Base-by-base conservation (phyloP, 1,140 invertebrate genomes). In the Bathynomus jamesi region DNA sequence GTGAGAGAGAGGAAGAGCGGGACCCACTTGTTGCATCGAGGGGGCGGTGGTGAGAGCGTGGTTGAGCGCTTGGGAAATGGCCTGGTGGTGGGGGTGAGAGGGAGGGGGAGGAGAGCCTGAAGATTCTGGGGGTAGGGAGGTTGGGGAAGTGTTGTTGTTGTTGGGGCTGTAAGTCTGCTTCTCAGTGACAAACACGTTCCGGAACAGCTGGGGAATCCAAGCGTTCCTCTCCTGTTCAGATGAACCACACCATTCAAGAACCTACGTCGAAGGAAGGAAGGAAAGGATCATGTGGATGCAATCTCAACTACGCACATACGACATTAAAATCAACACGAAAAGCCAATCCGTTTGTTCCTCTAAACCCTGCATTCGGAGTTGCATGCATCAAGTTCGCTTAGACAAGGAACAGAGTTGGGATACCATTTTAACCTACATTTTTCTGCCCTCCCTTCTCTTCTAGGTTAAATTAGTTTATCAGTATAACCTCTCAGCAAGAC, bases 161-260 rank as follows among this genome's bases (percentile, higher is more conserved):
- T 76, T 76, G 61, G 75, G 71, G 75, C 75, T 76, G 75, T 76
- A 76, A 17, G 75, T 76, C 71, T 76, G 75, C 72, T 76, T 76
- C 66, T 76, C 75, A 21, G 75, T 65, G 60, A 72, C 46, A 70
- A 76, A 73, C 32, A 76, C 75, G 31, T 67, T 72, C 21, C 75
- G 71, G 31, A 76, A 72, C 27, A 60, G 66, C 65, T 76, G 75
- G 21, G 75, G 75, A 60, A 76, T 70, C 75, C 75, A 76, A 68
- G 75, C 67, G 53, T 75, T 70, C n/a, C 70, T 65, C 60, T 71
- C 66, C 67, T 53, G 67, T 24, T 69, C 70, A 27, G 73, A 64
- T 7, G 28, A 71, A 28, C 69, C 69, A 61, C 69, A 76, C 70
- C 70, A 72, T 32, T 70, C 73, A 60, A 65, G 73, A 31, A 74